A percentile compares a stretch with the other conserved stretches of the same genome.
phyloP scores from a whole-genome alignment of 2,113 vertebrate genomes.

The Mola mola region DNA sequence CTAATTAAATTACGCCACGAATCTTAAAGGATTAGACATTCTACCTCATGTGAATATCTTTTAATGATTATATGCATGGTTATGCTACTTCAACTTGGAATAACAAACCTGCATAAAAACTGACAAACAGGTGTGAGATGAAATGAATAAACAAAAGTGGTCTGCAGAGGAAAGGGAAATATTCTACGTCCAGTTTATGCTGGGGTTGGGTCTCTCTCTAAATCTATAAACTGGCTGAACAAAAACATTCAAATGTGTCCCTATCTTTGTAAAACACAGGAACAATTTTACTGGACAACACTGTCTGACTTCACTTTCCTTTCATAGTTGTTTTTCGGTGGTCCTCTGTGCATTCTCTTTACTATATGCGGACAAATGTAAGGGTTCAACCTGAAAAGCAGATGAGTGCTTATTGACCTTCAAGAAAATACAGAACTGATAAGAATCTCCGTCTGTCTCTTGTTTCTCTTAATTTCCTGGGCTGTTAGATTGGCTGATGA shows the following conservation, averaged over 20 bases:
- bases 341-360: neutral
- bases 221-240: constrained; percentile 32
- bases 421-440: constrained; percentile 35
- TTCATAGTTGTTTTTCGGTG: neutral
- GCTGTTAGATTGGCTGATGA: constrained; percentile 46
- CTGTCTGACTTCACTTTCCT: constrained; percentile 11
- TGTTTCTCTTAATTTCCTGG: constrained; percentile 64
- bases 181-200: constrained; percentile 17
- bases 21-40: constrained; percentile 22
- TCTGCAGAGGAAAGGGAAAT: constrained; percentile 27
- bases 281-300: constrained; percentile 26
- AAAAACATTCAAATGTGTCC: constrained; percentile 39
- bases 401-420: constrained; percentile 36
- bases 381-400: constrained; percentile 10
- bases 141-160: constrained; percentile 10
- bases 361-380: neutral
- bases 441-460: constrained; percentile 36
- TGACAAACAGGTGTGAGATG: too few species aligned
- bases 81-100: too few species aligned
- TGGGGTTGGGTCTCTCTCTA: constrained; percentile 1
- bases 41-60: constrained; percentile 22
- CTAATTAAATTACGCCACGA: constrained; percentile 22
- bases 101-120: too few species aligned
- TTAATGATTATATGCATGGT: constrained; percentile 26
- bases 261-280: constrained; percentile 39